Conservation (phyloP, 2,113 vertebrate genomes). For the Bujurquina vittata region DNA sequence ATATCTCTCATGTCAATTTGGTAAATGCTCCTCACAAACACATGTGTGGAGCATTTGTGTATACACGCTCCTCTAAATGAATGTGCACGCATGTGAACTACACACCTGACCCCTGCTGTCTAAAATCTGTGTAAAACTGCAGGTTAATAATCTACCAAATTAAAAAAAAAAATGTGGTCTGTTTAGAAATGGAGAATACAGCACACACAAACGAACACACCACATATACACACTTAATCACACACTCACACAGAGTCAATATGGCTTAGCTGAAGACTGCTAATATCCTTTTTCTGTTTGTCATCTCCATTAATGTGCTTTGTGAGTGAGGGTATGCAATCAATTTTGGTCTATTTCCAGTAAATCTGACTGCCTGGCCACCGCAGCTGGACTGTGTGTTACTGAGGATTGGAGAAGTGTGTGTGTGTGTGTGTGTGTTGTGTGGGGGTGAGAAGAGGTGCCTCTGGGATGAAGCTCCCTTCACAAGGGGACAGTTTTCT, state of each 20-base stretch:
- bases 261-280: conserved; percentile 34
- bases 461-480: conserved; percentile 44
- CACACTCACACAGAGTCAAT: conserved; percentile 22
- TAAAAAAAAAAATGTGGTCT: background rate
- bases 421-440: background rate
- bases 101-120: background rate
- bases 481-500: conserved; percentile 63
- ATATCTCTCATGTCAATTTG: no score
- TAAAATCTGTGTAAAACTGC: conserved; percentile 1
- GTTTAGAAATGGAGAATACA: background rate
- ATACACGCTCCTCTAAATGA: background rate
- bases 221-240: conserved; percentile 18
- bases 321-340: conserved; percentile 49
- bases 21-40: no score
- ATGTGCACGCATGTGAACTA: background rate
- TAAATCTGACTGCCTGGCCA: conserved; percentile 49
- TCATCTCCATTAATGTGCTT: conserved; percentile 64
- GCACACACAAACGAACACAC: background rate
- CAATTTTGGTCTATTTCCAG: conserved; percentile 50
- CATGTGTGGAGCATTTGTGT: background rate
- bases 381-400: conserved; percentile 21
- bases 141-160: background rate
- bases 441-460: background rate
- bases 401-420: background rate
- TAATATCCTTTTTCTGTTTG: conserved; percentile 52